Evolutionary conservation across 2,888 invertebrate species (phyloP), one percentile per base, ranked within the genome.

Genomic region (Hypena proboscidalis): DNA sequence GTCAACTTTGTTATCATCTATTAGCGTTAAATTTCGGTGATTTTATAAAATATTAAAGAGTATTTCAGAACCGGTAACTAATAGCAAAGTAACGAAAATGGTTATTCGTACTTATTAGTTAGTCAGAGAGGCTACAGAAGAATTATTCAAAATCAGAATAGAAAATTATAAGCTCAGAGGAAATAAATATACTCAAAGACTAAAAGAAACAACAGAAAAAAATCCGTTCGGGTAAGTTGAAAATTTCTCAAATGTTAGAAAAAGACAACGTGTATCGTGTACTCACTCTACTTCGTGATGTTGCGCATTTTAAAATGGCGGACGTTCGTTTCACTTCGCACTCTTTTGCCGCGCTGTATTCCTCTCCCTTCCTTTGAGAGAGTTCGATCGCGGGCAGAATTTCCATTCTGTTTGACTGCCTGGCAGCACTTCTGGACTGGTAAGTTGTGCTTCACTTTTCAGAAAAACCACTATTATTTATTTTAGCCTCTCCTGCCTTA

Each of bases 271-370:
- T 27, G 48, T 27, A 47, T 34, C 8, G 15, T 52, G 49, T 32
- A 80, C 77, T 70, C 77, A 42, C 68, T 87, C 77, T 55, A 65
- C 70, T 77, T 85, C 77, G 64, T 68, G 79, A 63, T 61, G 38
- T 55, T 43, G 44, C 37, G 49, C 33, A 68, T 63, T 57, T 85
- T 87, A 89, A 88, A 71, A 88, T 87, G 89, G 88, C 88, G 75
- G 67, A 58, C 56, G 45, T 39, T 58, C 48, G 23, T 50, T 54
- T 60, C 47, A 57, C 55, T 60, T 56, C 49, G 51, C 45, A 34
- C 39, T 54, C 53, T 50, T 58, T 58, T 63, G 58, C 57, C 15
- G 32, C n/a, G 45, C 42, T 51, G 52, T 45, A 27, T 45, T 59
- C 70, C 78, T 59, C 65, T 61, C 71, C 68, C 65, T 62, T 70